Evolutionary conservation across 2,797 vertebrate genomes (phyloP).

Genomic region (Microhierax caerulescens): DNA sequence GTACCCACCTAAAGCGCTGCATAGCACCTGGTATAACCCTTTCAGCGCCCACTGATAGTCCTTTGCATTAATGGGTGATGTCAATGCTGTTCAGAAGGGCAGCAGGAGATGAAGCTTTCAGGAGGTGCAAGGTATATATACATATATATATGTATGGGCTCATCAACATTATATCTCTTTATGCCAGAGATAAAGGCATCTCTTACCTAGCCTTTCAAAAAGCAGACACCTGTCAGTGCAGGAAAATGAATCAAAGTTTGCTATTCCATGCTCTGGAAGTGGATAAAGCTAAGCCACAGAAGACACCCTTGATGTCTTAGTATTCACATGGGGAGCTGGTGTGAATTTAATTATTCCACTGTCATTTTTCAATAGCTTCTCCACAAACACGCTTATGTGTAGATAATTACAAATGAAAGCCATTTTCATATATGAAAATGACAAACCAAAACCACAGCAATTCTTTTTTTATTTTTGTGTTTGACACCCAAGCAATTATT

Average conservation of each 20-base stretch:
- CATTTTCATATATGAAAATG: conserved; percentile 54
- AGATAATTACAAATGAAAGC: conserved; percentile 43
- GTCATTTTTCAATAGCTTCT: conserved; percentile 44
- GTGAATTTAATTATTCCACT: conserved; percentile 44
- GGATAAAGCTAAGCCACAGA: not conserved
- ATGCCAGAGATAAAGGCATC: not conserved
- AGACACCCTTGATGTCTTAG: not conserved
- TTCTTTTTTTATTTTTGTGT: conserved; percentile 6
- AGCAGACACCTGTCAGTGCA: not conserved
- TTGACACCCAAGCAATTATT: not conserved
- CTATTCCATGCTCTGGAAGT: not conserved
- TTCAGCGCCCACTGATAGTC: not conserved
- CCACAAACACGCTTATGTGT: not conserved
- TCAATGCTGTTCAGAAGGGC: not conserved
- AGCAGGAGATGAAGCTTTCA: not conserved
- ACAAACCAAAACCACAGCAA: not conserved
- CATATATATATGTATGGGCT: not conserved
- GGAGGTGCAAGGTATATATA: not conserved
- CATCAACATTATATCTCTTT: not conserved
- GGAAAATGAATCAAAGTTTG: conserved; percentile 1
- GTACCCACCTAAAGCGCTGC: not conserved
- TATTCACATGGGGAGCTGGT: not conserved
- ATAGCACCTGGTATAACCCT: not conserved
- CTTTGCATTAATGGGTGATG: not conserved
- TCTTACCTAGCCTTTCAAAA: not conserved